phyloP scores from a whole-genome alignment of 2,888 invertebrate species.

The Idaea straminata region DNA sequence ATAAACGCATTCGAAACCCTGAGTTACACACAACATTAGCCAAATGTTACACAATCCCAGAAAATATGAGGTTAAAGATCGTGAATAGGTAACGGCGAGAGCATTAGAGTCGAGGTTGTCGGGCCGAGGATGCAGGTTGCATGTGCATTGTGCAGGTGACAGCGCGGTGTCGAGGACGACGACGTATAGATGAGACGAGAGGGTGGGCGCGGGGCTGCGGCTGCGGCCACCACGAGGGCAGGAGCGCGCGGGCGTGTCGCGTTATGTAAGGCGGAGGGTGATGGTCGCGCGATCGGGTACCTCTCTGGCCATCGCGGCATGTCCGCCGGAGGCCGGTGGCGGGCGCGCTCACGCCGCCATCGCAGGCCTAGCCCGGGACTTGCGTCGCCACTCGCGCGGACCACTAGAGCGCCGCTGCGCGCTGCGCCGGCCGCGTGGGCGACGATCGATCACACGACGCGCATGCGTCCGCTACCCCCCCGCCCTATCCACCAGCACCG shows the following conservation, averaged over 20 bases:
- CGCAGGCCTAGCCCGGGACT: conserved; percentile 72
- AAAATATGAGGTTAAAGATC: conserved; percentile 11
- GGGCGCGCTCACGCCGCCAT: conserved; percentile 79
- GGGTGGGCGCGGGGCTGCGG: conserved; percentile 13
- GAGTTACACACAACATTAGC: not conserved
- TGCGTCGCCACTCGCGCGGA: conserved; percentile 68
- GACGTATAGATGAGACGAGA: conserved; percentile 22
- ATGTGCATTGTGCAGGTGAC: conserved; percentile 61
- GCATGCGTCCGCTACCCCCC: conserved; percentile 43
- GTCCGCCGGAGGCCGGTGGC: conserved; percentile 81
- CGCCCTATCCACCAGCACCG: conserved; percentile 36
- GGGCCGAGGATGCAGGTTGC: conserved; percentile 60
- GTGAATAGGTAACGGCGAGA: conserved; percentile 23
- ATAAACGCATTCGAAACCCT: not conserved
- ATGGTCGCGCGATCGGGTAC: conserved; percentile 69
- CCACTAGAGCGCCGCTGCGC: conserved; percentile 62
- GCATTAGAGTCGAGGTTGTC: conserved; percentile 39
- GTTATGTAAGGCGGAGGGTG: conserved; percentile 57
- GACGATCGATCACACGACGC: conserved; percentile 59
- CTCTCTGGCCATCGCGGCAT: conserved; percentile 88
- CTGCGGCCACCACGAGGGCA: conserved; percentile 8
- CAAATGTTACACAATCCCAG: not conserved
- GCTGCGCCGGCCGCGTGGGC: conserved; percentile 55
- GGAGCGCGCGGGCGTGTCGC: conserved; percentile 51
- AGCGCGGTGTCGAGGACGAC: conserved; percentile 51